Conservation (phyloP, 2,797 vertebrate genomes). For the Ammospiza maritima region DNA sequence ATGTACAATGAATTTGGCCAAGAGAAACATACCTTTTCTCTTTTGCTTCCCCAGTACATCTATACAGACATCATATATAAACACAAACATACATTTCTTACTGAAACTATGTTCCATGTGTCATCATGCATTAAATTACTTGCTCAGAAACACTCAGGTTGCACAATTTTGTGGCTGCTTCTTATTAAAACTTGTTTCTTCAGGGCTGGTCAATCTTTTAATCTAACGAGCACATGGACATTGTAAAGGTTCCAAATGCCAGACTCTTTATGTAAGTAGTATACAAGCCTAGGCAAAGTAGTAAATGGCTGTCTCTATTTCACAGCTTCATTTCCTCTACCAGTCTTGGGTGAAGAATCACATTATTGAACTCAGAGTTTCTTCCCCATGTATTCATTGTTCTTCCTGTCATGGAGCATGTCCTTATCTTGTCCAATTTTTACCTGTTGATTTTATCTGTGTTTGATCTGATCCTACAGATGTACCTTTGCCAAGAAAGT, state of each 20-base stretch:
- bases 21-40: background rate
- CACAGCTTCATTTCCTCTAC: background rate
- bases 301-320: background rate
- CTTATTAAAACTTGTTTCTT: conserved; percentile 17
- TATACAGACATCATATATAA: background rate
- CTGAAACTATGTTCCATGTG: background rate
- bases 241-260: background rate
- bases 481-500: background rate
- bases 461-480: background rate
- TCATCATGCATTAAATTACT: background rate
- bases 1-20: background rate
- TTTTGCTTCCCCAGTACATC: background rate
- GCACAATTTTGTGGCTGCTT: background rate
- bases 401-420: background rate
- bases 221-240: background rate
- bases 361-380: background rate
- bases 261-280: background rate
- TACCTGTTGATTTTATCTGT: background rate
- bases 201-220: background rate
- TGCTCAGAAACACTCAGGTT: background rate
- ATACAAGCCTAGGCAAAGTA: background rate
- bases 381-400: background rate
- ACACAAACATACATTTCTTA: background rate
- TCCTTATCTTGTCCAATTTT: background rate
- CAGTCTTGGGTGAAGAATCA: background rate